Base-by-base conservation (phyloP, 1,140 invertebrate species). In the Himalopsyche phryganea region DNA sequence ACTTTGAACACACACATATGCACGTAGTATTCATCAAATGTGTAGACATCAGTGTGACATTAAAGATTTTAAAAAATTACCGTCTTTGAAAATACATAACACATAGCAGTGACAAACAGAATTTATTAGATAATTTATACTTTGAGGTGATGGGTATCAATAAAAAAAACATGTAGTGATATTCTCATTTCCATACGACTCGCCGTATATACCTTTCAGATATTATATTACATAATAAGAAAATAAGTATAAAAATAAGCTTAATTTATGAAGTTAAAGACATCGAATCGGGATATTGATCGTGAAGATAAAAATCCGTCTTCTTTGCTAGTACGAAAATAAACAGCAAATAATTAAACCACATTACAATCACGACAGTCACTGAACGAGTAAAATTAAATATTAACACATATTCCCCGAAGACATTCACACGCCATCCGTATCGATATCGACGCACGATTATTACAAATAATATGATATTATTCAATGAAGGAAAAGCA, bases 301-400 rank as follows among this genome's bases (percentile, higher is more conserved):
- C 11, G 9, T 3, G 23, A 48, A 55, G 23, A 53, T 14, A 11
- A 38, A 40, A 55, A 47, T 47, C 28, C 18, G 32, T 47, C 13
- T 35, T 58, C 35, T 20, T 33, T 38, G 20, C 55, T 50, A 44
- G 36, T 49, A 57, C 42, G 28, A 57, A 57, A 49, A 11, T 50
- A 50, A 42, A 50, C 33, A 36, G 38, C 19, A 59, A 59, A 52
- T 52, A 42, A 51, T 51, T 19, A 47, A 28, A 36, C 55, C 28
- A 42, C 55, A 52, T 45, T 52, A 50, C 41, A 45, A 23, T 60
- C 50, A 60, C 58, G 42, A 54, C 50, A 49, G 48, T 48, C 40
- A 40, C 35, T 51, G 52, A 52, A 59, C 44, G 47, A 52, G 33
- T n/a, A 23, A 58, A 41, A 15, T 44, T 23, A 49, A 49, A 47